These are phyloP conservation scores for Ginglymostoma cirratum DNA, from an alignment of 2,113 vertebrate species.

Conservation along the genomic window DNA sequence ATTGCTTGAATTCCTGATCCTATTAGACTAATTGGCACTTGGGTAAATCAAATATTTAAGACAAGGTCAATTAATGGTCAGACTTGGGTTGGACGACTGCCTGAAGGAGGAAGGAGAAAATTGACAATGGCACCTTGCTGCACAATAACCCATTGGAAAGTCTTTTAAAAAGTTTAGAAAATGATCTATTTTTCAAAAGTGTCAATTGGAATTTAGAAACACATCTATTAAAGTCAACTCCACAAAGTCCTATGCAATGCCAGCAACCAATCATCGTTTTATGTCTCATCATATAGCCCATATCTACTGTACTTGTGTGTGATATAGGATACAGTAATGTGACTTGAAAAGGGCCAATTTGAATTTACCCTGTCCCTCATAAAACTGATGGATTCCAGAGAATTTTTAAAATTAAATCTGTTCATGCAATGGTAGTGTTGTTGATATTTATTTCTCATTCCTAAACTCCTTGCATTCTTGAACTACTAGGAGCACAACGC, in stretches of 20 bases:
- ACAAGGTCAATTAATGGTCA: background rate
- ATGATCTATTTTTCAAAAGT: background rate
- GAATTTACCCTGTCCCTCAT: too few species aligned
- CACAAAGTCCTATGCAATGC: background rate
- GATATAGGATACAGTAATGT: background rate
- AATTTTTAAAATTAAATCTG: too few species aligned
- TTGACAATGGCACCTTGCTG: background rate
- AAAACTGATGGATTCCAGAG: too few species aligned
- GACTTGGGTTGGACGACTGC: background rate
- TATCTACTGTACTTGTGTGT: background rate
- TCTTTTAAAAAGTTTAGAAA: background rate
- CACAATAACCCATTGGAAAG: background rate
- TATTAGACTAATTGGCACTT: too few species aligned
- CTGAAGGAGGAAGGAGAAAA: background rate
- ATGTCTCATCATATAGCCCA: background rate
- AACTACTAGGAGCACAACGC: too few species aligned
- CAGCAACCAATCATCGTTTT: background rate
- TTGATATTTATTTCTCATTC: too few species aligned
- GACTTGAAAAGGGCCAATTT: too few species aligned
- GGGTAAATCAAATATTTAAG: background rate
- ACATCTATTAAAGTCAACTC: background rate
- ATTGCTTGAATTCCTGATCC: background rate
- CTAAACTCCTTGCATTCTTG: too few species aligned
- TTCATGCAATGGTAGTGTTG: too few species aligned
- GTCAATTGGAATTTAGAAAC: background rate